These are phyloP conservation scores for Spea bombifrons DNA, from an alignment of 2,113 vertebrate genomes.

Conservation along the genomic window DNA sequence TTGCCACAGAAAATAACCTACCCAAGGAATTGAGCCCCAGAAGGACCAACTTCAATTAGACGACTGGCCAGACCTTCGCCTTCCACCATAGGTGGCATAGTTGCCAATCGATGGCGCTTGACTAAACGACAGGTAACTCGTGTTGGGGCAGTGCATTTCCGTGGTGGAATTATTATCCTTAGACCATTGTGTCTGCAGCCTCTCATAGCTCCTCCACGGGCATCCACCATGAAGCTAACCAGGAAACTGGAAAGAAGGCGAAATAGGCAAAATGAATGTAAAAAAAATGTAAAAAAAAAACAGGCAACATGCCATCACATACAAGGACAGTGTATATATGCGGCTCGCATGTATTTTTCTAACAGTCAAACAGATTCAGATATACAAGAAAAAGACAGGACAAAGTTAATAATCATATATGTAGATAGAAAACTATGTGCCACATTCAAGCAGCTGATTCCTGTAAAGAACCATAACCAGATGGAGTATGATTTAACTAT, in stretches of 20 bases:
- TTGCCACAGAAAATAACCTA: constrained; percentile 62
- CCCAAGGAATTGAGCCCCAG: constrained; percentile 97
- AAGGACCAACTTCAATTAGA: constrained; percentile 92
- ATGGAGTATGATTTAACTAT: too few relatives aligned
- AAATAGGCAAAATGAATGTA: background rate
- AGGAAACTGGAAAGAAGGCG: constrained; percentile 76
- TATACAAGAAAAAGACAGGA: too few relatives aligned
- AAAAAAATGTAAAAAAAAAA: too few relatives aligned
- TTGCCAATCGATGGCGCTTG: constrained; percentile 91
- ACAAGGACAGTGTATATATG: too few relatives aligned
- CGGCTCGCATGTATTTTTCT: too few relatives aligned
- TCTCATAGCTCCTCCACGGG: constrained; percentile 92
- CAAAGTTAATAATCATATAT: too few relatives aligned
- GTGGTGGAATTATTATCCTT: constrained; percentile 90
- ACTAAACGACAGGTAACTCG: constrained; percentile 93
- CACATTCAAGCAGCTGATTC: too few relatives aligned
- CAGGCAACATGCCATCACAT: too few relatives aligned
- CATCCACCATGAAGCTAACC: constrained; percentile 99
- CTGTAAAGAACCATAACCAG: too few relatives aligned
- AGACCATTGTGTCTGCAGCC: constrained; percentile 94
- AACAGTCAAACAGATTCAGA: too few relatives aligned
- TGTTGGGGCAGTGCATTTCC: constrained; percentile 91
- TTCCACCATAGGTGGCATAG: constrained; percentile 96
- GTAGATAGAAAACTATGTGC: too few relatives aligned
- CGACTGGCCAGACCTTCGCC: constrained; percentile 92